A percentile compares a stretch with the other conserved stretches of the same genome.
These are phyloP conservation scores for Diachasmimorpha longicaudata DNA, from an alignment of 1,140 invertebrate genomes.

Conservation along the genomic window DNA sequence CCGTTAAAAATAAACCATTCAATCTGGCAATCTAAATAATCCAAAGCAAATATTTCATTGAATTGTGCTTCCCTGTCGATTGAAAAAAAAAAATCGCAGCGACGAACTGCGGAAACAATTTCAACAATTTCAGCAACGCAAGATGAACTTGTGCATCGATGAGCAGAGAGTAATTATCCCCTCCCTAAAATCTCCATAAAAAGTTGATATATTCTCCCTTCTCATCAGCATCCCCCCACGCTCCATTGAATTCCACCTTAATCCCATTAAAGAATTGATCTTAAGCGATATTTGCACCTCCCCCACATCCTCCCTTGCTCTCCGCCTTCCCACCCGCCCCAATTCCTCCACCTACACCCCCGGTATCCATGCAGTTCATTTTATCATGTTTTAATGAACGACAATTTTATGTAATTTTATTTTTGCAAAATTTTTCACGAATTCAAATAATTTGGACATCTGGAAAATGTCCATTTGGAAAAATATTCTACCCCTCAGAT, in stretches of 20 bases:
- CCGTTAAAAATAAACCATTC: no score
- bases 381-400: no score
- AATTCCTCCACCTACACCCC: background rate
- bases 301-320: background rate
- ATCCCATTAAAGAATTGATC: conserved; percentile 29
- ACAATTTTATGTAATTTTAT: no score
- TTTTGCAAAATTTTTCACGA: no score
- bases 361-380: no score
- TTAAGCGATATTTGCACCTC: conserved; percentile 5
- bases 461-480: no score
- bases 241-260: conserved; percentile 24
- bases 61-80: no score
- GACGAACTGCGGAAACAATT: background rate
- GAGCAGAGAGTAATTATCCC: background rate
- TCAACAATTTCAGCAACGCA: background rate
- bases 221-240: background rate
- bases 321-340: background rate
- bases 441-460: no score
- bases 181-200: background rate
- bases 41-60: no score
- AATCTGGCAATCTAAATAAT: no score
- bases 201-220: background rate
- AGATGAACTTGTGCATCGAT: background rate
- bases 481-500: no score
- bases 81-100: background rate